A percentile compares a stretch with the other conserved stretches of the same genome.
Conservation (phyloP, 2,888 invertebrate species). For the Synergus gifuensis region DNA sequence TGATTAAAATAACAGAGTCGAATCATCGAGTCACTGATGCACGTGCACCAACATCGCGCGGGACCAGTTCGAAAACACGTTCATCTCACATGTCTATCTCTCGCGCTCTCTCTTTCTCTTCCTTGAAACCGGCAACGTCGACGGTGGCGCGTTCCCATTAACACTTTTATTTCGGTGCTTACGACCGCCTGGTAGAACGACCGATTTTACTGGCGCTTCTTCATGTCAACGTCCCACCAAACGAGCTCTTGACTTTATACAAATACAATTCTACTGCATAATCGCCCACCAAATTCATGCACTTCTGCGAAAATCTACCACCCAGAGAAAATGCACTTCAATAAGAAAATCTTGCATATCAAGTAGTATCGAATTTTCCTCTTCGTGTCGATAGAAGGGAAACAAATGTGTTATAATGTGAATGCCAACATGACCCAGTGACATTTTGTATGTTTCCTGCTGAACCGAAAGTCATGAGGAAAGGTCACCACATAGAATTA, state of each 20-base stretch:
- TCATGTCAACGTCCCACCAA: constrained; percentile 61
- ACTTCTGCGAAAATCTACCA: constrained; percentile 48
- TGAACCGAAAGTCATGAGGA: background rate
- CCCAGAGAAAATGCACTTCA: background rate
- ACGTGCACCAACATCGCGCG: constrained; percentile 35
- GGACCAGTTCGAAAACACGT: constrained; percentile 69
- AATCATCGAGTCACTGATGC: constrained; percentile 27
- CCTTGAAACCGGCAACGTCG: constrained; percentile 57
- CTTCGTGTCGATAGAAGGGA: background rate
- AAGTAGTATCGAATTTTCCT: background rate
- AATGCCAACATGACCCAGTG: constrained; percentile 7
- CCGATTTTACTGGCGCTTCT: constrained; percentile 68
- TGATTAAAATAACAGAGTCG: constrained; percentile 24
- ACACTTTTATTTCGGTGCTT: constrained; percentile 69
- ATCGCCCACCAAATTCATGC: constrained; percentile 53
- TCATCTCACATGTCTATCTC: constrained; percentile 74
- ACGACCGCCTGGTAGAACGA: constrained; percentile 63
- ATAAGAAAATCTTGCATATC: background rate
- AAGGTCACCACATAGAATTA: background rate
- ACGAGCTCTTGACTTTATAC: constrained; percentile 61
- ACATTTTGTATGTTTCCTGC: background rate
- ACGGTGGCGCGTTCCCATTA: constrained; percentile 67
- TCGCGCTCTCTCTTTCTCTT: constrained; percentile 28
- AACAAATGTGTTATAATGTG: background rate
- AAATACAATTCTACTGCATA: constrained; percentile 54